Conservation (phyloP, 1,140 invertebrate genomes). For the Pseudomyrmex flavicornis region DNA sequence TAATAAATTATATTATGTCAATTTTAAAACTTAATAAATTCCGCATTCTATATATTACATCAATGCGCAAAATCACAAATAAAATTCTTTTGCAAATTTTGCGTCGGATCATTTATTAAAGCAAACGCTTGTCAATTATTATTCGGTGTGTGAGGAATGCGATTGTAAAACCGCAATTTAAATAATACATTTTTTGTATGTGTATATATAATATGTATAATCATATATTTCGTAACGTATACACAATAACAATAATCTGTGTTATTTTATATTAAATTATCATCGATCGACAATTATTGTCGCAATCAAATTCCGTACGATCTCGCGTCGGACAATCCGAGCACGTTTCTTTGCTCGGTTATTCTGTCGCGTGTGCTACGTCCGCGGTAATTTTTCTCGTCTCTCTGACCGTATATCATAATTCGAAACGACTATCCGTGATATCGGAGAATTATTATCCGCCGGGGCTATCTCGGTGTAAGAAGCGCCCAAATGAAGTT, state of each 20-base stretch:
- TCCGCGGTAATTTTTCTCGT: constrained; percentile 14
- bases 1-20: too few species aligned
- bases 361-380: constrained; percentile 1
- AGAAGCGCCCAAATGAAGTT: constrained; percentile 42
- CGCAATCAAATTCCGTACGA: not conserved
- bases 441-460: constrained; percentile 43
- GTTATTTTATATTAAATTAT: not conserved
- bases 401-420: constrained; percentile 11
- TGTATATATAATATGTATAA: too few species aligned
- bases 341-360: too few species aligned
- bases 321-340: constrained; percentile 1
- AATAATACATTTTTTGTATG: not conserved
- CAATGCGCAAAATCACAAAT: not conserved
- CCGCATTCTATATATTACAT: not conserved
- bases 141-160: too few species aligned
- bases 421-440: not conserved
- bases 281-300: not conserved
- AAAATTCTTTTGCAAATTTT: not conserved
- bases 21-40: too few species aligned
- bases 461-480: not conserved
- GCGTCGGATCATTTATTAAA: too few species aligned
- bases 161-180: not conserved
- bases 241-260: not conserved
- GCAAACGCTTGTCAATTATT: too few species aligned
- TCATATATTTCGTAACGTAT: too few species aligned